Evolutionary conservation across 2,888 invertebrate species (phyloP), one percentile per base, ranked within the genome.

Genomic region (Parochlus steinenii): DNA sequence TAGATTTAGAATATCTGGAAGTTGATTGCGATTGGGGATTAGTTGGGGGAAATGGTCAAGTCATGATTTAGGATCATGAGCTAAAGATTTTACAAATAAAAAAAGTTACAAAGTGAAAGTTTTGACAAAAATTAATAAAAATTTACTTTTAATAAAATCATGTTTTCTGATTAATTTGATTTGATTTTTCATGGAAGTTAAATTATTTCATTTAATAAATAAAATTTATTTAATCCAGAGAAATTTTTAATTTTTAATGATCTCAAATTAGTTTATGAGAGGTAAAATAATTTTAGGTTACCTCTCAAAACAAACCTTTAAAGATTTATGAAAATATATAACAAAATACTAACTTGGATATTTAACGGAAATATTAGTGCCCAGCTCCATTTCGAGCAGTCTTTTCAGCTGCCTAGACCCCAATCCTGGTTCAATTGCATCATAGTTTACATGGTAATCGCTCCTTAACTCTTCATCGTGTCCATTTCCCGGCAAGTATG

Each of bases 401-500:
- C 29, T 15, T 17, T 17, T 36, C 12, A 36, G 5, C 23, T 36
- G 36, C 8, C 22, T 16, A n/a, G 29, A 17, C 6, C 36, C 36
- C 3, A 36, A 24, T 4, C 36, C 36, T 5, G 36, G 23, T 16
- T 36, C 36, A 24, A 28, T 16, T 10, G 16, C 23, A 19, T 33
- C 27, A 10, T 4, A 25, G 25, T 12, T 10, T 11, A 23, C 23
- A 4, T n/a, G n/a, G 5, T 23, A n/a, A 23, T 74, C 70, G 44
- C 69, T 67, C 46, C 71, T 64, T 33, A 72, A 64, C 40, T 69
- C 67, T 43, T 79, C 79, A 45, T 68, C 64, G 47, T 77, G 74
- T 39, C 74, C 64, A 11, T 61, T 58, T 33, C 82, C 81, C 3
- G 86, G 83, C 46, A 86, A 62, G 53, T 81, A 86, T 0, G 82